phyloP scores from a whole-genome alignment of 2,113 vertebrate species.

The Panthera leo region DNA sequence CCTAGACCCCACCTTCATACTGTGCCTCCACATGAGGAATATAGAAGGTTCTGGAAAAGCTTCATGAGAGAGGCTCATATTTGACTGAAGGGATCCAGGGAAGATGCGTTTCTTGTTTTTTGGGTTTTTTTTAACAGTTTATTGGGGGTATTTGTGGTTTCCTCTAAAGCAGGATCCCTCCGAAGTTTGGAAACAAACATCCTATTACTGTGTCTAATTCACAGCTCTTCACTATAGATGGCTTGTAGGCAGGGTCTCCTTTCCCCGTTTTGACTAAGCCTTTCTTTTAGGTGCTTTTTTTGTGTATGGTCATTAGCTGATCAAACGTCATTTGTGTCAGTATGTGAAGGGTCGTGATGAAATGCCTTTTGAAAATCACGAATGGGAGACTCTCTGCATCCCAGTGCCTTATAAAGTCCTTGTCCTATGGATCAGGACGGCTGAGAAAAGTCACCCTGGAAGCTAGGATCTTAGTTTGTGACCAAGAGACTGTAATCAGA shows the following conservation, averaged over 20 bases:
- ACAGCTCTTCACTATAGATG: background rate
- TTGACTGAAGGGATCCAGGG: background rate
- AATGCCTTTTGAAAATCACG: background rate
- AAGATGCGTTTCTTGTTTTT: background rate
- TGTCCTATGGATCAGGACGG: background rate
- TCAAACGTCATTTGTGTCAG: background rate
- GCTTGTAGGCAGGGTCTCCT: background rate
- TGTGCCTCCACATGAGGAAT: background rate
- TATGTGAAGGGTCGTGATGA: background rate
- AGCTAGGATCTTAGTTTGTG: background rate
- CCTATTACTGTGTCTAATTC: background rate
- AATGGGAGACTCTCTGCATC: fast-evolving
- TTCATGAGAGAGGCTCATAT: background rate
- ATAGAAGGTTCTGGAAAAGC: background rate
- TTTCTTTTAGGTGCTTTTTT: background rate
- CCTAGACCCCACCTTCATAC: background rate
- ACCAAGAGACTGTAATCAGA: background rate
- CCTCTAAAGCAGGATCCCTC: background rate
- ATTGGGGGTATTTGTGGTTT: background rate
- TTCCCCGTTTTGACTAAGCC: background rate
- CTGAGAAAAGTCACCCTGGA: background rate
- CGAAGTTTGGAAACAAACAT: background rate
- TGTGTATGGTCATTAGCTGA: background rate
- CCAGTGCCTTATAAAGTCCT: background rate
- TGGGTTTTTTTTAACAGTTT: background rate